A percentile compares a stretch with the other conserved stretches of the same genome.
Conservation (phyloP, 2,113 vertebrate genomes). For the Platycercus adscitus region DNA sequence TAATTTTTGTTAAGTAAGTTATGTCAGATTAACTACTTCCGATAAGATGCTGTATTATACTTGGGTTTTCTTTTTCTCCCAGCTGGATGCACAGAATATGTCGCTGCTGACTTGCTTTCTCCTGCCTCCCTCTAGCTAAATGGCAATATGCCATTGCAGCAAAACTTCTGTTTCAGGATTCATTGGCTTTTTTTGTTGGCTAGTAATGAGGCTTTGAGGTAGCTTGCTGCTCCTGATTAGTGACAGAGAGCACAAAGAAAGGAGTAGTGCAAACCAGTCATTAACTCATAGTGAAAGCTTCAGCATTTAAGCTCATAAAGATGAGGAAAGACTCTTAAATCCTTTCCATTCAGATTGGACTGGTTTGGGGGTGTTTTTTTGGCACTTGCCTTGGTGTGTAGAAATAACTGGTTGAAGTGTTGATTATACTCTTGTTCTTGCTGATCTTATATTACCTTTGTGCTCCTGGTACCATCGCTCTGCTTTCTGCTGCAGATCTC, state of each 20-base stretch:
- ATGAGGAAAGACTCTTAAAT: constrained; percentile 44
- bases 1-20: constrained; percentile 77
- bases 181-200: constrained; percentile 62
- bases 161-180: constrained; percentile 65
- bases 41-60: constrained; percentile 68
- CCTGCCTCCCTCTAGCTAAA: constrained; percentile 67
- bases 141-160: constrained; percentile 69
- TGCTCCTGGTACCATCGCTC: fast-evolving
- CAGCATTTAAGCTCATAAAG: constrained; percentile 38
- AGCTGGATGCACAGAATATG: constrained; percentile 67
- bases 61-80: constrained; percentile 66
- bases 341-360: neutral
- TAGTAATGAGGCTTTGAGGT: constrained; percentile 67
- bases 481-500: neutral
- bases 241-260: constrained; percentile 5
- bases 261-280: constrained; percentile 36
- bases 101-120: constrained; percentile 65
- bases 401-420: neutral
- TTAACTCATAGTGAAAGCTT: constrained; percentile 44
- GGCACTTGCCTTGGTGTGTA: neutral
- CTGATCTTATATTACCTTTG: neutral
- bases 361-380: neutral
- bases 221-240: constrained; percentile 65
- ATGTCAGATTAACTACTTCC: constrained; percentile 77
- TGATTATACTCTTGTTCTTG: neutral